Evolutionary conservation across 2,888 invertebrate species (phyloP).

Genomic region (Dryadula phaetusa): DNA sequence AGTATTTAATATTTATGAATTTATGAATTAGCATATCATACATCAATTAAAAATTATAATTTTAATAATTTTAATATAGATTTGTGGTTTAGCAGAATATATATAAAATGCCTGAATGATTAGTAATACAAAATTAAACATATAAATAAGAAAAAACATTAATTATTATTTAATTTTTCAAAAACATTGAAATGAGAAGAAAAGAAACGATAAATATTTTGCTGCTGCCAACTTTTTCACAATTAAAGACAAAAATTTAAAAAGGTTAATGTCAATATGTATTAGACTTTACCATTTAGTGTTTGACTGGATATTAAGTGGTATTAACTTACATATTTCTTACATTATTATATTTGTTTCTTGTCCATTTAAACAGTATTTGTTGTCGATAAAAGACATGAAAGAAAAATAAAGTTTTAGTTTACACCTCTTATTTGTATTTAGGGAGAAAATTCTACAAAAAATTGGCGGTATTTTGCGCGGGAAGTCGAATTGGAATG

Average conservation of each 20-base stretch:
- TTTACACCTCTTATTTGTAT: not conserved
- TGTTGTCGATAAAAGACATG: not conserved
- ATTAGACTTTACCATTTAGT: not conserved
- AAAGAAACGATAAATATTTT: not conserved
- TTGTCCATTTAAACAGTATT: not conserved
- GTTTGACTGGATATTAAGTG: not conserved
- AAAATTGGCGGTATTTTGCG: constrained; percentile 51
- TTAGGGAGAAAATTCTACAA: constrained; percentile 1
- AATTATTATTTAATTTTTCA: no score
- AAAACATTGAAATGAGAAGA: no score
- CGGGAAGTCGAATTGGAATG: constrained; percentile 55
- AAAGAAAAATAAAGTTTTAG: not conserved
- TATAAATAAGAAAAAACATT: no score
- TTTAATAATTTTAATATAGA: no score
- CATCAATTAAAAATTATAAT: no score
- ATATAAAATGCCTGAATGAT: no score
- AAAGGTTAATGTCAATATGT: constrained; percentile 8
- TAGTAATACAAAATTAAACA: no score
- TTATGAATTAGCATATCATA: no score
- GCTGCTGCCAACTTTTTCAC: constrained; percentile 2
- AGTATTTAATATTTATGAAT: no score
- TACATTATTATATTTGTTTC: not conserved
- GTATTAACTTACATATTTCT: not conserved
- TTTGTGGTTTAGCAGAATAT: no score
- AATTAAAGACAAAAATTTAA: not conserved